These are phyloP conservation scores for Scaptomyza pallida DNA, from an alignment of 1,140 invertebrate species.

Conservation along the genomic window DNA sequence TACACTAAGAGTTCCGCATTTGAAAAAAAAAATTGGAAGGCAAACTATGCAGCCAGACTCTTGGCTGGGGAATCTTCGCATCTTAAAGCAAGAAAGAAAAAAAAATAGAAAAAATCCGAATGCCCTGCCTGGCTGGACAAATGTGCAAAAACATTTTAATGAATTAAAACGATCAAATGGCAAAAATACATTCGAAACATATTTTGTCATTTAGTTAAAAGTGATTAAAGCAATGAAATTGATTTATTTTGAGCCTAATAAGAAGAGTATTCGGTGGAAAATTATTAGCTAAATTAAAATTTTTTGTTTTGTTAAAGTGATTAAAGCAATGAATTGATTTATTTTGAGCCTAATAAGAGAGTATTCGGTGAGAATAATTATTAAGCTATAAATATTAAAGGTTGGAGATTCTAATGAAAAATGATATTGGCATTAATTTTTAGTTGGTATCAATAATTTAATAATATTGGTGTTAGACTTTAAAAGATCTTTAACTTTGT, in stretches of 20 bases:
- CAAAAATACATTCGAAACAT: constrained; percentile 30
- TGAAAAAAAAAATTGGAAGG: constrained; percentile 49
- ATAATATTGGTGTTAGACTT: too few relatives aligned
- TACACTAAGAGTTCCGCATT: constrained; percentile 66
- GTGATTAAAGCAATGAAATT: constrained; percentile 22
- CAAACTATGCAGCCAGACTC: constrained; percentile 58
- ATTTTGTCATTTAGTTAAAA: constrained; percentile 35
- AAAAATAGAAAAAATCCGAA: background rate
- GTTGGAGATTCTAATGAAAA: too few relatives aligned
- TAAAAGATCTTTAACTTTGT: too few relatives aligned
- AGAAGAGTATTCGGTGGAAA: too few relatives aligned
- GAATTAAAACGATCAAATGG: constrained; percentile 62
- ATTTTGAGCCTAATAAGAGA: too few relatives aligned
- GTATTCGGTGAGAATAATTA: too few relatives aligned
- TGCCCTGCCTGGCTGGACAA: constrained; percentile 15
- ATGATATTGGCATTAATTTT: too few relatives aligned
- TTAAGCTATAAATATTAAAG: too few relatives aligned
- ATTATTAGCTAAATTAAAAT: too few relatives aligned
- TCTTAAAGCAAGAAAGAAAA: background rate
- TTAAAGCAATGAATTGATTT: too few relatives aligned
- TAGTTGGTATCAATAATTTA: too few relatives aligned
- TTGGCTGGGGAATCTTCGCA: constrained; percentile 7
- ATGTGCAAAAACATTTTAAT: constrained; percentile 72
- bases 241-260: constrained; percentile 7
- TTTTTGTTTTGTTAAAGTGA: too few relatives aligned